Base-by-base conservation (phyloP, 2,797 vertebrate genomes). In the Clamator glandarius region DNA sequence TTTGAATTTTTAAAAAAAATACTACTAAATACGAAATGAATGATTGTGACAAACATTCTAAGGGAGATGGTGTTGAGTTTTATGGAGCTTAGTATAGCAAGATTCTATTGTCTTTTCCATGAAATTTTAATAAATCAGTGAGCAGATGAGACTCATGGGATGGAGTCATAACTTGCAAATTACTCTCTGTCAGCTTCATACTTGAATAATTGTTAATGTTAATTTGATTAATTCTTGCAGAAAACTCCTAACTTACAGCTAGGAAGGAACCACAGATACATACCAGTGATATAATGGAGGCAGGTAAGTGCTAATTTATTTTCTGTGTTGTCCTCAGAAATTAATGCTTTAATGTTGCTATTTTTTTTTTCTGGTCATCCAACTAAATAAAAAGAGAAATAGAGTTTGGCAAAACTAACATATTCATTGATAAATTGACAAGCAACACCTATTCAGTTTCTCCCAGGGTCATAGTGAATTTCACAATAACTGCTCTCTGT, bases 101-200 rank as follows among this genome's bases (percentile, higher is more conserved):
- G 61, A 93, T 78, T 87, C 85, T 95, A 59, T 81, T 97, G 54
- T 91, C 29, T 59, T 92, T 94, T 84, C 59, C 28, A 76, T 85
- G 58, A 94, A 92, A 92, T 94, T 94, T 96, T 95, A 95, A 95
- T 96, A 94, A 92, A 96, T 95, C 76, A 94, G 75, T 66, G 85
- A 95, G 57, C 63, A 97, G 90, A 96, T 46, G 64, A 96, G 79
- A 73, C 62, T 95, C 23, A 36, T 94, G 70, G 88, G 87, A 94
- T 93, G 84, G 62, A 96, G 72, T 91, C 64, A 90, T 96, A 96
- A 92, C 76, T 92, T 89, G 61, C 25, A 96, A 90, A 92, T 94
- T 90, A 96, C 90, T 95, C 44, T 81, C 76, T 95, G 90, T 93
- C 76, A 84, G 35, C 93, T 97, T 57, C 33, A 44, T 83, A 78